phyloP scores from a whole-genome alignment of 2,113 vertebrate species.

The Mirounga angustirostris region DNA sequence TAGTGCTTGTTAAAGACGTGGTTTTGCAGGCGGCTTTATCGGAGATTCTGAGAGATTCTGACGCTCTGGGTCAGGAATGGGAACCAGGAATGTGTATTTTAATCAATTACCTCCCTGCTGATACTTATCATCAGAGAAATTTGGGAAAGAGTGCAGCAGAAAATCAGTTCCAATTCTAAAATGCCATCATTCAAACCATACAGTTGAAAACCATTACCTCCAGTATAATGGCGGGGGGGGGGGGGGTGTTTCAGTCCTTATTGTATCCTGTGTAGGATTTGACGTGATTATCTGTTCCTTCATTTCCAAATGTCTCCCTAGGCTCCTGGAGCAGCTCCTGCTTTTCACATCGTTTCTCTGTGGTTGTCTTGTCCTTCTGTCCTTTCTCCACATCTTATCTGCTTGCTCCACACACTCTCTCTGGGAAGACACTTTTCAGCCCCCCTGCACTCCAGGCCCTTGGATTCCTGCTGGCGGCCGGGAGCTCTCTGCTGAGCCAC shows the following conservation, averaged over 20 bases:
- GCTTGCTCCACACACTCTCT: background rate
- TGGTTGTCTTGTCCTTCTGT: background rate
- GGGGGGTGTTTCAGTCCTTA: too few species aligned
- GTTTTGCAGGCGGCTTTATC: background rate
- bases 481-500: background rate
- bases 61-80: background rate
- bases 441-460: background rate
- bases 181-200: background rate
- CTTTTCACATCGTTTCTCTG: background rate
- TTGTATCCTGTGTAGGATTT: background rate
- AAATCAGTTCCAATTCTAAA: background rate
- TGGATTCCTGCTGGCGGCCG: background rate
- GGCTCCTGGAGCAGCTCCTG: background rate
- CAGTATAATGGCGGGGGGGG: background rate
- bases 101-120: background rate
- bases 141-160: background rate
- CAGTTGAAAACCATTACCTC: background rate
- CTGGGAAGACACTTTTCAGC: background rate
- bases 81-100: background rate
- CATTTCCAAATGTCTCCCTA: background rate
- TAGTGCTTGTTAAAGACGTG: accelerated
- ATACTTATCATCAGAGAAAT: background rate
- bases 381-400: background rate
- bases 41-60: background rate
- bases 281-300: background rate